A percentile compares a stretch with the other conserved stretches of the same genome.
These are phyloP conservation scores for Poeciliopsis gracilis DNA, from an alignment of 2,797 vertebrate species.

Conservation along the genomic window DNA sequence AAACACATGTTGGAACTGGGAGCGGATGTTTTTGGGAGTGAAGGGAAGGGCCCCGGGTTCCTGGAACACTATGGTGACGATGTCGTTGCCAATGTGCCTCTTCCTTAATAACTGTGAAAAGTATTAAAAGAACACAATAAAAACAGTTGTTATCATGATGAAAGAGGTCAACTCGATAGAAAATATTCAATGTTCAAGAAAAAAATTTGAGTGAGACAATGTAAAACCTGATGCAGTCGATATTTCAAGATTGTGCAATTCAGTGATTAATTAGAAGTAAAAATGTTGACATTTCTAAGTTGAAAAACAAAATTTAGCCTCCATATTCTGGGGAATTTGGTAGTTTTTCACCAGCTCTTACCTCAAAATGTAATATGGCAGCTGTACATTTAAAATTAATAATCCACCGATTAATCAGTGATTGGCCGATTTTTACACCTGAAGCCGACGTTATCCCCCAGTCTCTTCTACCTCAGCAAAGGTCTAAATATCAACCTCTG, in stretches of 20 bases:
- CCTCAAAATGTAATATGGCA: neutral
- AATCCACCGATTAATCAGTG: no score
- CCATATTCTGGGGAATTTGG: neutral
- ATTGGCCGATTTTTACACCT: no score
- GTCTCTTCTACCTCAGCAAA: no score
- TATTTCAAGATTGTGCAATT: neutral
- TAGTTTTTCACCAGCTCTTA: neutral
- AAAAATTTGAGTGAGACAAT: neutral
- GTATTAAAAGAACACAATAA: slow-evolving; percentile 14
- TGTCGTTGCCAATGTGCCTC: slow-evolving; percentile 98
- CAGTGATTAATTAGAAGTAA: neutral
- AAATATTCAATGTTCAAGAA: neutral
- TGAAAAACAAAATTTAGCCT: neutral
- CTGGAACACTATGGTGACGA: slow-evolving; percentile 99
- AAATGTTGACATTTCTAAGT: neutral
- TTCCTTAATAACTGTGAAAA: slow-evolving; percentile 90
- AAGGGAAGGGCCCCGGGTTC: slow-evolving; percentile 97
- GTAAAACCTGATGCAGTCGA: neutral
- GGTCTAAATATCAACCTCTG: no score
- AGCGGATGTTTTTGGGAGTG: slow-evolving; percentile 96
- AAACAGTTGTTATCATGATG: neutral
- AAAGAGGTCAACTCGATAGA: neutral
- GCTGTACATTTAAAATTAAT: neutral
- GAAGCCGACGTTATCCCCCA: no score
- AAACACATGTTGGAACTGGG: slow-evolving; percentile 98